Evolutionary conservation across 2,113 vertebrate genomes (phyloP).

Genomic region (Rhodinocichla rosea): DNA sequence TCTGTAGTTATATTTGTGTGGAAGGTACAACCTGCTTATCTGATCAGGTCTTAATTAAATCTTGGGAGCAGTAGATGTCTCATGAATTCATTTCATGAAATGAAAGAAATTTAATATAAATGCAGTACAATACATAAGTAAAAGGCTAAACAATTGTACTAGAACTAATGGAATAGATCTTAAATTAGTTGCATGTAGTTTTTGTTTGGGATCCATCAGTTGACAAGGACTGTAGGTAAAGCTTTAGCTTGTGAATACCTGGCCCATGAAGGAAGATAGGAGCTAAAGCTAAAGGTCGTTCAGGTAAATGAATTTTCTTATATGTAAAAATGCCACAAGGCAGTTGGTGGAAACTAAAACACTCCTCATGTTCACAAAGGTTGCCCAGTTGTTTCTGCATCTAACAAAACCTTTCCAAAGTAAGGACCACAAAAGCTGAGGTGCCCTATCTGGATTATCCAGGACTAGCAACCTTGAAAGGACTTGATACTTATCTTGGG

Average conservation of each 20-base stretch:
- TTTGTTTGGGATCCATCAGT: not conserved
- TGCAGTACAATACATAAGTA: not conserved
- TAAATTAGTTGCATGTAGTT: not conserved
- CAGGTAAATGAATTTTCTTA: not conserved
- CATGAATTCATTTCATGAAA: not conserved
- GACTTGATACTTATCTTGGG: not conserved
- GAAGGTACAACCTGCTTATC: not conserved
- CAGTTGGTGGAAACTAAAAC: not conserved
- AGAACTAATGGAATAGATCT: not conserved
- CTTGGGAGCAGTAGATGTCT: not conserved
- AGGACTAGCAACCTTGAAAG: not conserved
- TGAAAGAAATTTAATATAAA: constrained; percentile 10
- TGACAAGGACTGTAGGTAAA: not conserved
- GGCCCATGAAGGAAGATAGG: not conserved
- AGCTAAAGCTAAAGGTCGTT: not conserved
- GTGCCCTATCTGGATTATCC: not conserved
- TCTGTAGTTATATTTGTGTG: not conserved
- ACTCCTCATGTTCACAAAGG: not conserved
- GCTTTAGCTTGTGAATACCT: not conserved
- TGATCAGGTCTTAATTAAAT: constrained; percentile 21
- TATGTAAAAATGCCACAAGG: not conserved
- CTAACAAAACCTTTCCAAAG: not conserved
- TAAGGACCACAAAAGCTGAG: not conserved
- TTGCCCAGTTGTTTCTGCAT: not conserved
- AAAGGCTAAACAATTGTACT: not conserved